These are phyloP conservation scores for Numenius arquata DNA, from an alignment of 2,113 vertebrate species.

Conservation along the genomic window DNA sequence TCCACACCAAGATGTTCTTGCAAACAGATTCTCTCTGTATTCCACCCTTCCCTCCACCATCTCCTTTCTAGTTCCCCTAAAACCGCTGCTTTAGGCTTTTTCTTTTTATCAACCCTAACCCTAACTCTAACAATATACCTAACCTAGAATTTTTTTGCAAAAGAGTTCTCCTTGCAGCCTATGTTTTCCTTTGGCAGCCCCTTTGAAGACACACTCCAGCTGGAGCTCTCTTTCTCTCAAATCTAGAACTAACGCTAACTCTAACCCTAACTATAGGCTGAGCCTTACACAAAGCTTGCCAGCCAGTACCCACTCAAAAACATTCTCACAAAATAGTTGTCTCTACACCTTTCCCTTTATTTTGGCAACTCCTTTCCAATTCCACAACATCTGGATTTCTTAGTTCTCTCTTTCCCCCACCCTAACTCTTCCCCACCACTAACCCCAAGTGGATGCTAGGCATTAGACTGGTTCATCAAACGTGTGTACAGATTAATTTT, in stretches of 20 bases:
- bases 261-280: background rate
- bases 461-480: background rate
- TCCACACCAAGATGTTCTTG: background rate
- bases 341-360: background rate
- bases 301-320: background rate
- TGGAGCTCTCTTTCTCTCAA: background rate
- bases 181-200: background rate
- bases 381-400: background rate
- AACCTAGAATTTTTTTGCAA: background rate
- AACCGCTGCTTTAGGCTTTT: background rate
- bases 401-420: background rate
- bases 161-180: background rate
- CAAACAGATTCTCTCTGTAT: background rate
- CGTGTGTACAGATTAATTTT: background rate
- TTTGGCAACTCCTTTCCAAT: background rate
- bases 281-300: background rate
- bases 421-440: background rate
- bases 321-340: background rate
- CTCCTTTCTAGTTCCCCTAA: background rate
- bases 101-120: background rate
- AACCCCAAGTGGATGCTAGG: background rate
- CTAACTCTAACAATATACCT: background rate
- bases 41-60: background rate
- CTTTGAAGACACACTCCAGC: background rate
- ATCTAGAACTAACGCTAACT: background rate